Evolutionary conservation across 2,113 vertebrate species (phyloP), one percentile per base, ranked within the genome.

Genomic region (Stigmatopora argus): DNA sequence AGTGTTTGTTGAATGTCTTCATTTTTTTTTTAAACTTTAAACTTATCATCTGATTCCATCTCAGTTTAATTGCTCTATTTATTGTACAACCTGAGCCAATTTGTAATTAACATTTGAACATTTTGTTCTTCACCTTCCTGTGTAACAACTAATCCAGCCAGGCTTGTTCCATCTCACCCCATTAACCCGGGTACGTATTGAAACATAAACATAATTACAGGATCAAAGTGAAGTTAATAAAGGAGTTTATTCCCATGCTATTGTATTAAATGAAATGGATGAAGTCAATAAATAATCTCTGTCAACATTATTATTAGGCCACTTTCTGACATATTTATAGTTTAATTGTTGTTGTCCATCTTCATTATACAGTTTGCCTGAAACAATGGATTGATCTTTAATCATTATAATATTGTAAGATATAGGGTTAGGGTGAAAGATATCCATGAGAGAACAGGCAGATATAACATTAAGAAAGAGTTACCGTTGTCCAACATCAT

Each of bases 71-170:
- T 79, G 81, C 75, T 70, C 70, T 85, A 77, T 85, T 83, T 78
- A 78, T 77, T 81, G 67, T 74, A 68, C 75, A 85, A 83, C 78
- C 75, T 69, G 62, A 77, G 69, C 83, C 78, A 77, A 84, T 80
- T 84, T 79, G 71, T 81, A 80, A 88, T 86, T 87, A 85, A 83
- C 80, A 74, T 85, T 72, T 86, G 71, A 85, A 79, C 85, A 38
- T 15, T 19, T 47, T 67, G 74, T 67, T 76, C 47, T 63, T 67
- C 66, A 70, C 73, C 74, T 81, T 80, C 78, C 67, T 63, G 44
- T 55, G 23, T 71, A 77, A 75, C 62, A 75, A 74, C 69, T 78
- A 83, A 80, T 82, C 78, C 73, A 67, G 73, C 73, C 70, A 75
- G 73, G 71, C 70, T 73, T 72, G 75, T 81, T 72, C 74, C 71